Evolutionary conservation across 2,888 invertebrate species (phyloP), one percentile per base, ranked within the genome.

Genomic region (Drosophila robusta): DNA sequence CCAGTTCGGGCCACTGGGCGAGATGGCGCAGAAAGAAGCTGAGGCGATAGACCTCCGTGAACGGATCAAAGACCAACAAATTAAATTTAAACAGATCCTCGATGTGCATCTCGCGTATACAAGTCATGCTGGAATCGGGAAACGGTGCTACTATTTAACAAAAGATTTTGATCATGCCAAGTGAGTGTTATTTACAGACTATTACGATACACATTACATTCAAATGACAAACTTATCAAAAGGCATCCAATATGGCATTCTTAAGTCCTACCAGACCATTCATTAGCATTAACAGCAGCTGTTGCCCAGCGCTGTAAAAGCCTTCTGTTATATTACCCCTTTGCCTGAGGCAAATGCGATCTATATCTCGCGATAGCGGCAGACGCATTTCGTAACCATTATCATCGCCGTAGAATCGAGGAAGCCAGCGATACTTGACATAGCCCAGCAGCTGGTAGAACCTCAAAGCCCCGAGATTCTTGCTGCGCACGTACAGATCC

Each of bases 31-130:
- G 4, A 12, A 64, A 89, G 52, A 89, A 83, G 2, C 66, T 26
- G 14, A 83, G 38, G 4, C 61, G 46, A 8, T 83, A 83, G 5
- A 83, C 72, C 44, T 83, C 83, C 0, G 83, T 89, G 4, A 66
- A 56, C 0, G 61, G 39, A 60, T 83, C 89, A 14, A 89, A 57
- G 5, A 75, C 81, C 6, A 83, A 29, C 0, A 57, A n/a, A 54
- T 87, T 83, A 3, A 89, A 84, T 64, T 74, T 80, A 4, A 87
- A 89, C 1, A 83, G 51, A 62, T 83, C 83, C n/a, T 80, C 82
- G 6, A 78, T 34, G 4, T 41, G 64, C 57, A 83, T 45, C 3
- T 77, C 75, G 0, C 83, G 74, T n/a, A 84, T 9, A 11, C 46
- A 39, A 6, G 78, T 61, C 82, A 83, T 89, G 5, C 9, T 18